phyloP scores from a whole-genome alignment of 2,888 invertebrate species.

The Sussaba pulchella region DNA sequence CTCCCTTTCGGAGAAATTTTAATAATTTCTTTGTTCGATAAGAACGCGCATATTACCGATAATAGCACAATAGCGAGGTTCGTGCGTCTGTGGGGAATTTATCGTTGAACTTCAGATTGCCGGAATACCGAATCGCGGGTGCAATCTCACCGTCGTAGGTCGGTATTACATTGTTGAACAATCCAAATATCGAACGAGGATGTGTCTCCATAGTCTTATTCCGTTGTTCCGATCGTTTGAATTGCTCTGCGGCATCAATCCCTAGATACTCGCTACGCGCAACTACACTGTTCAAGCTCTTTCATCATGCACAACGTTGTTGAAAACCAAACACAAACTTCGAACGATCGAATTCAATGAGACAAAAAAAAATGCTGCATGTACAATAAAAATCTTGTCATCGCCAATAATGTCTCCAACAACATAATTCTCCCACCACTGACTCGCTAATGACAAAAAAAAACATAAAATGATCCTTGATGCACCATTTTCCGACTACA shows the following conservation, averaged over 20 bases:
- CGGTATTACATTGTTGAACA: constrained; percentile 18
- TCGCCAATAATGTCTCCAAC: too few relatives aligned
- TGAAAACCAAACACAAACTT: too few relatives aligned
- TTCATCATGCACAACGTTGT: not conserved
- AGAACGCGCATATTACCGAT: not conserved
- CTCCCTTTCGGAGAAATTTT: not conserved
- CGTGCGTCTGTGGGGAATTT: not conserved
- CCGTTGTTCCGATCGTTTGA: not conserved
- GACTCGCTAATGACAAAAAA: too few relatives aligned
- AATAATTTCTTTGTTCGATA: not conserved
- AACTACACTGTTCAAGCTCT: constrained; percentile 14
- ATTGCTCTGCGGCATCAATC: constrained; percentile 7
- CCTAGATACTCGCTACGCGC: not conserved
- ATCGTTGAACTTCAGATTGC: not conserved
- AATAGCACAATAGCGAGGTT: constrained; percentile 5
- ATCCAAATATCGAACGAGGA: constrained; percentile 7
- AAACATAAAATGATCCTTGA: too few relatives aligned
- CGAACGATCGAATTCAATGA: too few relatives aligned
- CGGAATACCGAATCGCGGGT: constrained; percentile 5
- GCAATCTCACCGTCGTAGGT: not conserved
- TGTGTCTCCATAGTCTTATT: not conserved
- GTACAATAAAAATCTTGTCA: too few relatives aligned
- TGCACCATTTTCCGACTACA: too few relatives aligned
- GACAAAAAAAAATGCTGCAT: too few relatives aligned
- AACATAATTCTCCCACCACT: too few relatives aligned